Conservation (phyloP, 2,888 invertebrate species). For the Campoplex nolae region DNA sequence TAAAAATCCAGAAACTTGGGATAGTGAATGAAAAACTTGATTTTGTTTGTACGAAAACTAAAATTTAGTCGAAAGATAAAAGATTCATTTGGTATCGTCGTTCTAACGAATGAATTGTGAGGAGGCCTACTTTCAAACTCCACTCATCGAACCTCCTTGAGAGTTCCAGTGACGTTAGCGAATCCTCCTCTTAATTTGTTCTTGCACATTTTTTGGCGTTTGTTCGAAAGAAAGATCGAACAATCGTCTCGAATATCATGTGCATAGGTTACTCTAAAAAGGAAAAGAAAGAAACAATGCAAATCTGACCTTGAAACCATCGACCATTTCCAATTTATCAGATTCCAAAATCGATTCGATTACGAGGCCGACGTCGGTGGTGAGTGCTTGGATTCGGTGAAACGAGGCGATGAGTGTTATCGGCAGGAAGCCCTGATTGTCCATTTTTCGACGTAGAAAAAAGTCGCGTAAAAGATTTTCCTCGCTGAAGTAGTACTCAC, state of each 20-base stretch:
- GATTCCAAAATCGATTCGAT: constrained; percentile 94
- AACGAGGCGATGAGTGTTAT: constrained; percentile 98
- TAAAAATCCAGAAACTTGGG: too few relatives aligned
- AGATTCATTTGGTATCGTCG: not conserved
- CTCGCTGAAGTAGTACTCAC: constrained; percentile 99
- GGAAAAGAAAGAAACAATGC: not conserved
- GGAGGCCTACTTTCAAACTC: constrained; percentile 82
- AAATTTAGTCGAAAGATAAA: not conserved
- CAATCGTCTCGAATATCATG: constrained; percentile 59
- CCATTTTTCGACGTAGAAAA: constrained; percentile 99
- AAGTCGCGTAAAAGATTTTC: constrained; percentile 98
- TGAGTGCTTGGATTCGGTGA: constrained; percentile 95
- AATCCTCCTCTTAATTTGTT: constrained; percentile 78
- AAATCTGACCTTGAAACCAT: constrained; percentile 89
- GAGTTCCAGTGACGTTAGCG: constrained; percentile 81
- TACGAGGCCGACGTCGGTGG: constrained; percentile 93
- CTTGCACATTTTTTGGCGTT: constrained; percentile 75
- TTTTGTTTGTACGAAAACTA: too few relatives aligned
- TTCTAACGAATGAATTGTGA: constrained; percentile 70
- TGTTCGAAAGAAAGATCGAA: constrained; percentile 55
- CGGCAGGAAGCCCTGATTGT: constrained; percentile 96
- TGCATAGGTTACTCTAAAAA: constrained; percentile 64
- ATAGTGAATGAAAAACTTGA: too few relatives aligned
- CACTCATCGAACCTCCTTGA: constrained; percentile 75
- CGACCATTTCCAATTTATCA: constrained; percentile 92